A percentile compares a stretch with the other conserved stretches of the same genome.
Conservation (phyloP, 2,888 invertebrate genomes). For the Oscheius sp. region DNA sequence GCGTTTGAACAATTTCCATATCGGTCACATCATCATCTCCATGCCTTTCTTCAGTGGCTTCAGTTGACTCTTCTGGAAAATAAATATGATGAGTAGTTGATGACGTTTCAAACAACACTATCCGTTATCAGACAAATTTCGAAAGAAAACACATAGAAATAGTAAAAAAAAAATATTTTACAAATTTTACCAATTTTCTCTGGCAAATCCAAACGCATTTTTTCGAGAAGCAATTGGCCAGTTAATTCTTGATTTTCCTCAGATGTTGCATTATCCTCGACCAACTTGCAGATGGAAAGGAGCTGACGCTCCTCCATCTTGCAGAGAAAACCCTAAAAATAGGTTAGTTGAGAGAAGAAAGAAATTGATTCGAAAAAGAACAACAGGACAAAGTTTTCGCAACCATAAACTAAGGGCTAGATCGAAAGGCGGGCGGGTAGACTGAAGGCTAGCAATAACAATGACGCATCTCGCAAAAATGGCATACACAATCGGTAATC, state of each 20-base stretch:
- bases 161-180: neutral
- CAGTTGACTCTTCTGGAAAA: constrained; percentile 3
- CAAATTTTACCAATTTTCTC: neutral
- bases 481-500: constrained; percentile 1
- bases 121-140: neutral
- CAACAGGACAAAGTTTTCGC: neutral
- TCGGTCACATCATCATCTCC: neutral
- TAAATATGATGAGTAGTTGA: neutral
- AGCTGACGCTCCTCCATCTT: constrained; percentile 22
- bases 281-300: constrained; percentile 13
- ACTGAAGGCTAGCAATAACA: neutral
- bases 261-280: neutral
- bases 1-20: constrained; percentile 43
- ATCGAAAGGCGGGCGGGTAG: neutral
- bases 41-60: neutral
- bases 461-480: constrained; percentile 6
- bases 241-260: constrained; percentile 6
- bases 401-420: constrained; percentile 8
- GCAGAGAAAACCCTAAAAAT: neutral
- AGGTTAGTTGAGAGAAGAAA: neutral
- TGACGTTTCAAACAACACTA: no score
- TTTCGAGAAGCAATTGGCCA: constrained; percentile 9
- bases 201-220: constrained; percentile 1
- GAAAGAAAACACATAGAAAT: neutral
- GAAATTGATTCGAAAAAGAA: neutral